Evolutionary conservation across 2,113 vertebrate species (phyloP).

Genomic region (Solea senegalensis): DNA sequence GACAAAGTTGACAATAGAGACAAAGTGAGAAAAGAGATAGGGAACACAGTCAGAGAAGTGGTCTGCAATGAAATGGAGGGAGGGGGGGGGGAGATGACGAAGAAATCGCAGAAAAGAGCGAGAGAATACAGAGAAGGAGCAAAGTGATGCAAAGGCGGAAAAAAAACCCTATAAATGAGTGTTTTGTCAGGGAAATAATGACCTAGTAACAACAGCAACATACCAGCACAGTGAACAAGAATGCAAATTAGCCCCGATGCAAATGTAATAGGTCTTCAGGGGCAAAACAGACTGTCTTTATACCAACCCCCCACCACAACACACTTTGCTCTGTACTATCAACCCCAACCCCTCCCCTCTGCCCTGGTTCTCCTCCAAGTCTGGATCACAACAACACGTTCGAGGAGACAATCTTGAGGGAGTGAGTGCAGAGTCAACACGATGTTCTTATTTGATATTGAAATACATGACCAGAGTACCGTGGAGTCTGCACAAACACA

Average conservation of each 20-base stretch:
- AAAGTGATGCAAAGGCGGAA: conserved; percentile 26
- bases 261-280: conserved; percentile 71
- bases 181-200: conserved; percentile 67
- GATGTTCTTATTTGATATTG: conserved; percentile 47
- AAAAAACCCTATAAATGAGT: conserved; percentile 52
- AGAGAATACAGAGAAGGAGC: conserved; percentile 17
- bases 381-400: conserved; percentile 33
- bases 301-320: conserved; percentile 49
- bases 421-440: conserved; percentile 35
- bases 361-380: not conserved
- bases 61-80: conserved; percentile 28
- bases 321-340: conserved; percentile 44
- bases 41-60: conserved; percentile 31
- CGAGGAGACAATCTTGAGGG: conserved; percentile 22
- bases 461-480: conserved; percentile 42
- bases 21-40: conserved; percentile 50
- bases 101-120: not conserved
- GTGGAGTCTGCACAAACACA: conserved; percentile 24
- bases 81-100: conserved; percentile 31
- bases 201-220: conserved; percentile 64
- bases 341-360: conserved; percentile 19
- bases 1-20: conserved; percentile 59
- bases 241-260: conserved; percentile 79
- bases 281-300: conserved; percentile 71
- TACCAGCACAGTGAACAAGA: conserved; percentile 63